Conservation (phyloP, 1,140 invertebrate species). For the Physella acuta region DNA sequence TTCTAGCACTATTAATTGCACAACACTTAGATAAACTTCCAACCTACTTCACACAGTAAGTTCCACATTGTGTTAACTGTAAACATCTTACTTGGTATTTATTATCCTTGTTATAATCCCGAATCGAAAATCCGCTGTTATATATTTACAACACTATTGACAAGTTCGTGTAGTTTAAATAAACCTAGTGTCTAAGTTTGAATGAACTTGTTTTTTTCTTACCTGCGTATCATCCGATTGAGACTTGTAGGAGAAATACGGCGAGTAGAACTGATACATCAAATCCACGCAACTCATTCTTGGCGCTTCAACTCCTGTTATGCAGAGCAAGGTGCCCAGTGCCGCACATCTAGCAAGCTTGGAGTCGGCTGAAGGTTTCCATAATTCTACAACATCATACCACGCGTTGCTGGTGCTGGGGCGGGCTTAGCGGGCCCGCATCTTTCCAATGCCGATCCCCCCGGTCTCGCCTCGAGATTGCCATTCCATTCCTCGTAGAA, state of each 20-base stretch:
- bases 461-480: constrained; percentile 15
- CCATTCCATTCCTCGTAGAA: constrained; percentile 15
- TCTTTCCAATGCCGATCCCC: constrained; percentile 22
- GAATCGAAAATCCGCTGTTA: no score
- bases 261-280: constrained; percentile 43
- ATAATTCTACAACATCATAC: constrained; percentile 20
- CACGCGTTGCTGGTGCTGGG: constrained; percentile 7
- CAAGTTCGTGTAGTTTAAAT: no score
- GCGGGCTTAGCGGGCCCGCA: constrained; percentile 12
- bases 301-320: neutral
- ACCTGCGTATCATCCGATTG: constrained; percentile 35
- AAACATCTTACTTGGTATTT: no score
- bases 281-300: constrained; percentile 38
- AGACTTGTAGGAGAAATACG: constrained; percentile 38
- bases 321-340: neutral
- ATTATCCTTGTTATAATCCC: no score
- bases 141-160: no score
- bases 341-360: neutral
- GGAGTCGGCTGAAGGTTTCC: constrained; percentile 13
- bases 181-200: no score
- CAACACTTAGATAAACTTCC: no score
- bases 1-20: no score
- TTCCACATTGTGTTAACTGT: no score
- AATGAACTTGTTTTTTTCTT: no score
- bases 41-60: no score